Conservation (phyloP, 1,140 invertebrate species). For the Ostrea edulis region DNA sequence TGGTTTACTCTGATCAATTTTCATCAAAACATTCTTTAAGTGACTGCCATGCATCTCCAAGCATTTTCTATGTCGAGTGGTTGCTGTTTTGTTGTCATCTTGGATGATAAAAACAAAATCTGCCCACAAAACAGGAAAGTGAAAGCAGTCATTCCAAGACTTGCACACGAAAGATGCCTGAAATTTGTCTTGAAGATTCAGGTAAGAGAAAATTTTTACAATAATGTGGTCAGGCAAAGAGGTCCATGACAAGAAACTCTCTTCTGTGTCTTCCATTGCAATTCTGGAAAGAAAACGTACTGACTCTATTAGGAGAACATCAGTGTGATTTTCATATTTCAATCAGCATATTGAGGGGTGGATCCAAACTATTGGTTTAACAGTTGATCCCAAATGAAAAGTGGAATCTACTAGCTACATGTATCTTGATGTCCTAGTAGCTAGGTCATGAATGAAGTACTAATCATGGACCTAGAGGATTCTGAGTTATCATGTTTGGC, state of each 20-base stretch:
- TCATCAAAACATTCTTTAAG: constrained; percentile 48
- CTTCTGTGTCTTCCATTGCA: not conserved
- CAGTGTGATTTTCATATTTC: too few species aligned
- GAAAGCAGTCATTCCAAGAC: constrained; percentile 57
- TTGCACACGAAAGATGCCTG: constrained; percentile 58
- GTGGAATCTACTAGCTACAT: too few species aligned
- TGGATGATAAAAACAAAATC: constrained; percentile 50
- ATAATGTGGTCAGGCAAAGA: constrained; percentile 60
- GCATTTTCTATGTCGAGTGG: not conserved
- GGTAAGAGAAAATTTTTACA: constrained; percentile 56
- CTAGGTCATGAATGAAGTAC: too few species aligned
- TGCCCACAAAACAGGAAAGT: constrained; percentile 57
- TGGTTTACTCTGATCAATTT: constrained; percentile 38
- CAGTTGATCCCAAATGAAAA: too few species aligned
- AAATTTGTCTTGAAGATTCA: constrained; percentile 55
- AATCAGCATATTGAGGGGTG: too few species aligned
- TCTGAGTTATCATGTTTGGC: too few species aligned
- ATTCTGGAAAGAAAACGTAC: not conserved
- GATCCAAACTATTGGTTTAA: too few species aligned
- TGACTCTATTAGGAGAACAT: not conserved
- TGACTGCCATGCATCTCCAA: constrained; percentile 50
- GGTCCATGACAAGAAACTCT: constrained; percentile 46
- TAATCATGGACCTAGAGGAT: too few species aligned
- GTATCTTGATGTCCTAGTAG: too few species aligned
- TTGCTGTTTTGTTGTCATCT: constrained; percentile 34